A percentile compares a stretch with the other conserved stretches of the same genome.
phyloP scores from a whole-genome alignment of 2,113 vertebrate species.

The Periophthalmus modestus region DNA sequence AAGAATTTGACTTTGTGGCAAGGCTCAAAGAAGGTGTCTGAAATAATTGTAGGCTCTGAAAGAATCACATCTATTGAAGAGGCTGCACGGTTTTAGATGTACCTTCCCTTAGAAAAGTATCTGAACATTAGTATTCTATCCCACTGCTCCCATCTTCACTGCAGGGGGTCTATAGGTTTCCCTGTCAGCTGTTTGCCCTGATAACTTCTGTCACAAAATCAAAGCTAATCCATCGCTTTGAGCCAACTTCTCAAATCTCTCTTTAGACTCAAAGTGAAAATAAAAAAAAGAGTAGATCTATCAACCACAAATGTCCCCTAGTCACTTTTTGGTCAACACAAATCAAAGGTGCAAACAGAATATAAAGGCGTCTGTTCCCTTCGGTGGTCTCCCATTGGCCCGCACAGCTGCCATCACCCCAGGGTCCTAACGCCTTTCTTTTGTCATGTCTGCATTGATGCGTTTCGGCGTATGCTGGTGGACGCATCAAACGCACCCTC shows the following conservation, averaged over 20 bases:
- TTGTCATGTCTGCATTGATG: constrained; percentile 66
- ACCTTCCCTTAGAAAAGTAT: background rate
- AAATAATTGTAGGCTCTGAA: background rate
- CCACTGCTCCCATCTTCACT: background rate
- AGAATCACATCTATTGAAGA: background rate
- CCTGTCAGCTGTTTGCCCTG: constrained; percentile 38
- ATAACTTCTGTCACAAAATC: constrained; percentile 67
- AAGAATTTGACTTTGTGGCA: too few relatives aligned
- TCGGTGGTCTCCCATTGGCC: constrained; percentile 56
- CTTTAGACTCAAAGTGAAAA: constrained; percentile 55
- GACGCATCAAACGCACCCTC: constrained; percentile 62
- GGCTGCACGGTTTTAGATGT: background rate
- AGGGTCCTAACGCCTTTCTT: constrained; percentile 59
- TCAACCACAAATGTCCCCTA: constrained; percentile 49
- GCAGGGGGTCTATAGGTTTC: constrained; percentile 29
- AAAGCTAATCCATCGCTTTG: constrained; percentile 63
- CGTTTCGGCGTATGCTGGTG: constrained; percentile 56
- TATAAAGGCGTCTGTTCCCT: constrained; percentile 45
- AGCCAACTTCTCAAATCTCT: constrained; percentile 52
- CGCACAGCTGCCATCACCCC: constrained; percentile 49
- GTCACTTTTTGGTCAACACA: constrained; percentile 59
- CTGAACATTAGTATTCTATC: constrained; percentile 28
- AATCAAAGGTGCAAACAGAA: constrained; percentile 56
- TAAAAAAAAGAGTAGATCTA: constrained; percentile 45
- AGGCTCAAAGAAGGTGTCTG: too few relatives aligned